A percentile compares a stretch with the other conserved stretches of the same genome.
Conservation (phyloP, 2,888 invertebrate species). For the Catocala nupta region DNA sequence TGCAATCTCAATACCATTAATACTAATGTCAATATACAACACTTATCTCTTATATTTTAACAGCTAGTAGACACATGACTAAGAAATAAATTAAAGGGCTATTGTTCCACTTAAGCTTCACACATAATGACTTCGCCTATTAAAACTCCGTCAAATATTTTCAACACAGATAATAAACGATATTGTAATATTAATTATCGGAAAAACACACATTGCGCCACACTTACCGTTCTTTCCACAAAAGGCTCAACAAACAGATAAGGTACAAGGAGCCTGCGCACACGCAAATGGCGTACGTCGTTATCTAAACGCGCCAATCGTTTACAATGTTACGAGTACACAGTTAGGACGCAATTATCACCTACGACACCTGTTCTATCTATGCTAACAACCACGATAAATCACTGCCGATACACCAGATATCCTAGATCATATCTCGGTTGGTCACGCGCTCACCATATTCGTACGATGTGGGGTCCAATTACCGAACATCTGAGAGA, state of each 20-base stretch:
- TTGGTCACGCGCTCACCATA: conserved; percentile 57
- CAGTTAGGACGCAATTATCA: conserved; percentile 71
- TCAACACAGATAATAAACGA: conserved; percentile 22
- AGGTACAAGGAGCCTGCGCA: conserved; percentile 56
- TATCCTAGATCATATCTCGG: conserved; percentile 41
- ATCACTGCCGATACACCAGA: conserved; percentile 50
- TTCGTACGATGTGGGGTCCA: conserved; percentile 52
- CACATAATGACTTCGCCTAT: too few relatives aligned
- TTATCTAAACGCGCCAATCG: conserved; percentile 74
- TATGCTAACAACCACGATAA: conserved; percentile 61
- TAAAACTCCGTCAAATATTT: conserved; percentile 13
- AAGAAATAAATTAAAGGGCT: too few relatives aligned
- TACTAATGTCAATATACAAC: too few relatives aligned
- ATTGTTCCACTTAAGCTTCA: too few relatives aligned
- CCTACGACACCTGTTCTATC: conserved; percentile 68
- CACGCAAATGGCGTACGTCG: conserved; percentile 65
- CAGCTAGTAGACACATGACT: not conserved
- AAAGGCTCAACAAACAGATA: conserved; percentile 52
- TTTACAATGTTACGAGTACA: conserved; percentile 49
- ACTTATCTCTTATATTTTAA: not conserved
- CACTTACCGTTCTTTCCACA: conserved; percentile 41
- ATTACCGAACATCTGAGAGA: conserved; percentile 48
- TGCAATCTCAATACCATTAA: too few relatives aligned
- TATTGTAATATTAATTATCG: conserved; percentile 28
- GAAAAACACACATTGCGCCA: conserved; percentile 46